These are phyloP conservation scores for Cyclophora punctaria DNA, from an alignment of 2,888 invertebrate genomes.

Conservation along the genomic window DNA sequence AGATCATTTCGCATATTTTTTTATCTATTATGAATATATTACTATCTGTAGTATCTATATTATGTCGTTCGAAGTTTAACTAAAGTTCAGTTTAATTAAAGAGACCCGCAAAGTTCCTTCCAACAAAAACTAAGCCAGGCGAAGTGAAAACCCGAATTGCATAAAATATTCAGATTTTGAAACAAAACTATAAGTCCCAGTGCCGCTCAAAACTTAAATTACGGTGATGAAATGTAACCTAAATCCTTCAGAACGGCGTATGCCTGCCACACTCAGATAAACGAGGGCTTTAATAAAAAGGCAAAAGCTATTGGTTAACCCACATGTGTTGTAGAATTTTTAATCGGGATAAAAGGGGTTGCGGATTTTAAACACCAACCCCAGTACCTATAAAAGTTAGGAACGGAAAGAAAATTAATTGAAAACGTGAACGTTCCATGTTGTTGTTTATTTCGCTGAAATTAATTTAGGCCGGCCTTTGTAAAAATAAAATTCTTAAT, in stretches of 20 bases:
- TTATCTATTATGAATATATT: no score
- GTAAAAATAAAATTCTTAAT: neutral
- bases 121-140: no score
- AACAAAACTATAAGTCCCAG: neutral
- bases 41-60: no score
- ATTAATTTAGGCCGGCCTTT: constrained; percentile 5
- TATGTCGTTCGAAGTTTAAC: no score
- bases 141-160: no score
- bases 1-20: no score
- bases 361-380: constrained; percentile 16
- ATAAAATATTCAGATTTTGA: constrained; percentile 2
- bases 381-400: constrained; percentile 13
- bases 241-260: constrained; percentile 12
- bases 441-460: constrained; percentile 9
- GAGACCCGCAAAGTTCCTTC: no score
- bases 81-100: no score
- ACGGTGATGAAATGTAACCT: constrained; percentile 18
- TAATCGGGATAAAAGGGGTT: constrained; percentile 30
- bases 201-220: constrained; percentile 6
- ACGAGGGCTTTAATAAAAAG: constrained; percentile 16
- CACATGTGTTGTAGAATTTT: constrained; percentile 23
- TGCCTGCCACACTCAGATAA: constrained; percentile 19
- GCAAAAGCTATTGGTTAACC: constrained; percentile 6
- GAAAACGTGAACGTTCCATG: constrained; percentile 17
- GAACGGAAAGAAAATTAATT: constrained; percentile 21